Evolutionary conservation across 2,888 invertebrate genomes (phyloP), one percentile per base, ranked within the genome.

Genomic region (Philereme vetulata): DNA sequence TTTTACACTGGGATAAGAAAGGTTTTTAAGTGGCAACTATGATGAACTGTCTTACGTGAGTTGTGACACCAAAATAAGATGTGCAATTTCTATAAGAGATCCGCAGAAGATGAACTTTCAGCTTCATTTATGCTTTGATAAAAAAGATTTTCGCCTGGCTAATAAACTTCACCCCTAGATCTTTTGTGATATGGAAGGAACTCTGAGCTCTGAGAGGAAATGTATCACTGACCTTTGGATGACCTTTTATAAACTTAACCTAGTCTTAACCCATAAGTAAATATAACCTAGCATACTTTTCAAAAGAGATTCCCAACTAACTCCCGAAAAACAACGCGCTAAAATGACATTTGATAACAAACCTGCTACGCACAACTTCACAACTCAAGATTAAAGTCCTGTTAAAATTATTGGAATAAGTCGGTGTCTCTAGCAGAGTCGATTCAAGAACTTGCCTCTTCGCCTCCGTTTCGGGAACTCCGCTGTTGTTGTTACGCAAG

Each of bases 321-420:
- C 10, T 21, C 7, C 9, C 33, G n/a, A 40, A 40, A 40, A 49
- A 54, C 42, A 58, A 51, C 47, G 48, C 55, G 40, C 38, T 33
- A 53, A 49, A 51, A 51, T n/a, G 50, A 54, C 47, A 55, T 58
- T 55, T 51, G 55, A 51, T 53, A 52, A 58, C 51, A 57, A 38
- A 21, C 43, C 40, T 51, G 43, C 34, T 44, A 45, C 50, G 8
- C 48, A 34, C 51, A 60, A 64, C 54, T 62, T 62, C 38, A 54
- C 44, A 62, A 55, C 57, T 55, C 51, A 34, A 67, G 62, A 67
- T 64, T 67, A 66, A 65, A 65, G 53, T 67, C 56, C 56, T 65
- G 64, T 66, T 70, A 65, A 66, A 70, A 70, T 70, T 65, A 67
- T 67, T 67, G 63, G 62, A 47, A 51, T 49, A 62, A 57, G 53